phyloP scores from a whole-genome alignment of 2,113 vertebrate genomes.

The Terrapene triunguis region DNA sequence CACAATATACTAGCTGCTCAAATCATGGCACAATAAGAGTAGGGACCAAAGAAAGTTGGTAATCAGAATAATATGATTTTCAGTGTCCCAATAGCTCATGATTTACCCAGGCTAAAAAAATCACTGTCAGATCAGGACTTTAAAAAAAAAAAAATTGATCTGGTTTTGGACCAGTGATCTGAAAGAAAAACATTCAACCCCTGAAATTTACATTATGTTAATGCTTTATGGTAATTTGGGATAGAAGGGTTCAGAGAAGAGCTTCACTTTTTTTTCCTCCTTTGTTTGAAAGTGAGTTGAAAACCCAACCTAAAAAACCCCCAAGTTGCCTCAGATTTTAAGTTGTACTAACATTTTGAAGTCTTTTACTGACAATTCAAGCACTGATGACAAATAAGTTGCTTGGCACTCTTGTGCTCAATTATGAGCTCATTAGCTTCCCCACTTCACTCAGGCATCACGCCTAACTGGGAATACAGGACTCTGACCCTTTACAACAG shows the following conservation, averaged over 20 bases:
- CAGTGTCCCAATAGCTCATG: not conserved
- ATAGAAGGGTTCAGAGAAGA: not conserved
- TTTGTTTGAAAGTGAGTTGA: not conserved
- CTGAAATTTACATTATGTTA: not conserved
- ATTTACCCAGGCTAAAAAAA: not conserved
- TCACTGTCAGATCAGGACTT: not conserved
- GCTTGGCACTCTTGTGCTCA: fast-evolving
- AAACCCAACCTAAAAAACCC: not conserved
- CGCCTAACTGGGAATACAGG: not conserved
- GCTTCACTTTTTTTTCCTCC: not conserved
- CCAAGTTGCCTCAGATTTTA: not conserved
- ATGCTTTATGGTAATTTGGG: not conserved
- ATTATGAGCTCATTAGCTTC: not conserved
- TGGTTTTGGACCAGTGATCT: not conserved
- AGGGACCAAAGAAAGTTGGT: not conserved
- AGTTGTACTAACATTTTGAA: not conserved
- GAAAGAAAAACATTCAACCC: not conserved
- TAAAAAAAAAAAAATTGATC: not conserved
- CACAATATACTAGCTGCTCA: constrained; percentile 22
- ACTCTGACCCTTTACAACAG: not conserved
- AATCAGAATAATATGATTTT: not conserved
- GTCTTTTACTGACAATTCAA: not conserved
- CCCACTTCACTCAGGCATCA: not conserved
- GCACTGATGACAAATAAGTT: not conserved
- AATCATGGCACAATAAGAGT: not conserved